Percentiles rank a stretch among this genome's conserved stretches.
Evolutionary conservation across 2,113 vertebrate genomes (phyloP).

Genomic region (Rousettus leschenaultii): DNA sequence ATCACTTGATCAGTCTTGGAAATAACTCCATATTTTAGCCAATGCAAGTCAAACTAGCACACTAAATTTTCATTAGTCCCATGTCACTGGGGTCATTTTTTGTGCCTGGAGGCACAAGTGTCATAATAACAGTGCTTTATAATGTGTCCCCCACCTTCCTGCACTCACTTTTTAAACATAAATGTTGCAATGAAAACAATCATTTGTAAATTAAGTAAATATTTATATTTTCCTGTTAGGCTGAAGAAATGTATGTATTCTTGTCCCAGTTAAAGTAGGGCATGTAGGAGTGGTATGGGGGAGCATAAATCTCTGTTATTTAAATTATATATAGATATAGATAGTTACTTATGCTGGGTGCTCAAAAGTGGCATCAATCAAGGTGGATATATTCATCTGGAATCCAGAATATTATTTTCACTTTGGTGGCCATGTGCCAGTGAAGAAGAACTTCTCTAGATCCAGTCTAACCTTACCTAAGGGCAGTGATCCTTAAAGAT

Average conservation of each 20-base stretch:
- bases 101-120: not conserved
- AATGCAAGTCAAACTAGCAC: not conserved
- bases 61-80: constrained; percentile 28
- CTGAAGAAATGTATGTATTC: not conserved
- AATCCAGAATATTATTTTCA: not conserved
- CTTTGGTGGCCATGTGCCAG: not conserved
- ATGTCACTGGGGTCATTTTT: not conserved
- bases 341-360: not conserved
- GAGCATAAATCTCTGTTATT: not conserved
- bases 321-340: not conserved
- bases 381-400: not conserved
- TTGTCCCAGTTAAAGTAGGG: constrained; percentile 22
- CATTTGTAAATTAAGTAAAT: constrained; percentile 17
- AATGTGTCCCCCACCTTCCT: not conserved
- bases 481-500: not conserved
- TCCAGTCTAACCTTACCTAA: not conserved
- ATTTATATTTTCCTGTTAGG: constrained; percentile 25
- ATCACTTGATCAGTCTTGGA: constrained; percentile 29
- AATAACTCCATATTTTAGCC: constrained; percentile 27
- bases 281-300: not conserved
- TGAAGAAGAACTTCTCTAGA: not conserved
- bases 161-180: not conserved
- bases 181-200: constrained; percentile 50
- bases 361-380: not conserved
- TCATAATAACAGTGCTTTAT: not conserved